phyloP scores from a whole-genome alignment of 2,113 vertebrate genomes.

The Oncorhynchus keta region DNA sequence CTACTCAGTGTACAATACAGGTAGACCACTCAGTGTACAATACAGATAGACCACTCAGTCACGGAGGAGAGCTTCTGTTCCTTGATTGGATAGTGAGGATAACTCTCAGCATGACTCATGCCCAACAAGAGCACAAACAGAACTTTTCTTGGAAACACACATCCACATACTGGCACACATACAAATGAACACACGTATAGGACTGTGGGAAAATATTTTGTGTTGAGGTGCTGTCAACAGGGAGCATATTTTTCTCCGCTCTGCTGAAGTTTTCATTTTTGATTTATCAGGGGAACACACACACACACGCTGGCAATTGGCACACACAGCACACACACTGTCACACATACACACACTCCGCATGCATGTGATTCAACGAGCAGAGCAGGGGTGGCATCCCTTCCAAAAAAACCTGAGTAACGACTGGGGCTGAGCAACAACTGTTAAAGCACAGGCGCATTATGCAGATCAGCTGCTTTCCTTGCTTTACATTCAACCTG shows the following conservation, averaged over 20 bases:
- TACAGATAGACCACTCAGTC: too few species aligned
- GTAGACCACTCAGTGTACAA: too few species aligned
- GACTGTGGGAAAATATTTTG: too few species aligned
- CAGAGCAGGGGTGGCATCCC: slow-evolving; percentile 11
- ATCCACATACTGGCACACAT: neutral
- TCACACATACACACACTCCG: slow-evolving; percentile 14
- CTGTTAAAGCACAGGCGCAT: slow-evolving; percentile 38
- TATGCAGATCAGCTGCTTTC: slow-evolving; percentile 5
- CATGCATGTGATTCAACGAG: slow-evolving; percentile 44
- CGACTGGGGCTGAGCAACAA: slow-evolving; percentile 33
- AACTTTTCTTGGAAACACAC: slow-evolving; percentile 3
- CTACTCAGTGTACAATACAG: too few species aligned
- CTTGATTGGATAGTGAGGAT: slow-evolving; percentile 40
- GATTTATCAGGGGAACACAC: neutral
- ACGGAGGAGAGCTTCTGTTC: slow-evolving; percentile 42
- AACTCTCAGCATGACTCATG: slow-evolving; percentile 53
- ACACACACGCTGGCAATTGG: neutral
- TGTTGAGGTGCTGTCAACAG: too few species aligned
- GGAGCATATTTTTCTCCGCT: too few species aligned
- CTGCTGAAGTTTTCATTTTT: too few species aligned
- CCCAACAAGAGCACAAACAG: slow-evolving; percentile 11
- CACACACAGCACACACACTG: too few species aligned
- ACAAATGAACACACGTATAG: neutral
- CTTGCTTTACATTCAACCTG: neutral
- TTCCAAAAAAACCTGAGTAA: slow-evolving; percentile 22